Conservation (phyloP, 2,797 vertebrate species). For the Neoniphon sammara region DNA sequence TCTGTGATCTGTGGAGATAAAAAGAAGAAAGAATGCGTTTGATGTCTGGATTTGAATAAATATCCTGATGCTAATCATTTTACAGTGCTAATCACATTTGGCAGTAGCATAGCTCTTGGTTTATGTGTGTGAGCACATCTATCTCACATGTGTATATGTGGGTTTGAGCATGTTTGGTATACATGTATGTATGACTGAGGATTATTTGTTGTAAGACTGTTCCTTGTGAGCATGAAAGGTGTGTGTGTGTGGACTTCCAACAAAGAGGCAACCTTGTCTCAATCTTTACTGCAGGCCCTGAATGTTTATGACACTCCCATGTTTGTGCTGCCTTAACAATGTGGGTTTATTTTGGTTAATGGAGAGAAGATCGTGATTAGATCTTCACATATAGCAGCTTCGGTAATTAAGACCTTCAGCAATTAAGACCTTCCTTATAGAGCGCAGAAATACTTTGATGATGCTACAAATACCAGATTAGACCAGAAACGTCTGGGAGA, state of each 20-base stretch:
- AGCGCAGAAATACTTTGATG: slow-evolving; percentile 48
- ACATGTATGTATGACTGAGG: too few relatives aligned
- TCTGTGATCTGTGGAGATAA: slow-evolving; percentile 70
- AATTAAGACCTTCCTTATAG: slow-evolving; percentile 39
- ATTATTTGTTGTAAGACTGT: background rate
- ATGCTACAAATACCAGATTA: slow-evolving; percentile 23
- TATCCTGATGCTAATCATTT: slow-evolving; percentile 70
- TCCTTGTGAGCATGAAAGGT: background rate
- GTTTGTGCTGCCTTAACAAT: slow-evolving; percentile 71
- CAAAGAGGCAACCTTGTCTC: slow-evolving; percentile 23
- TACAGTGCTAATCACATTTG: slow-evolving; percentile 67
- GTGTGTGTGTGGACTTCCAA: background rate
- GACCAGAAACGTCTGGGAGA: slow-evolving; percentile 12
- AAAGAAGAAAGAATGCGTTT: slow-evolving; percentile 73
- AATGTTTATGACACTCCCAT: slow-evolving; percentile 51
- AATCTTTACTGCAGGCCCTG: slow-evolving; percentile 35
- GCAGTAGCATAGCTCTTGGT: slow-evolving; percentile 47
- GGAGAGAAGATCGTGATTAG: slow-evolving; percentile 47
- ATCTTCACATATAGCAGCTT: slow-evolving; percentile 46
- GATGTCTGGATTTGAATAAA: slow-evolving; percentile 75
- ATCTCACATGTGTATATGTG: slow-evolving; percentile 5
- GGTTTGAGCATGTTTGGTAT: slow-evolving; percentile 15
- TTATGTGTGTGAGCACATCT: slow-evolving; percentile 26
- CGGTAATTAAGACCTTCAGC: slow-evolving; percentile 38
- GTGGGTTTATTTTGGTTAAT: slow-evolving; percentile 52